phyloP scores from a whole-genome alignment of 2,888 invertebrate species.

The Mythimna lalbum region DNA sequence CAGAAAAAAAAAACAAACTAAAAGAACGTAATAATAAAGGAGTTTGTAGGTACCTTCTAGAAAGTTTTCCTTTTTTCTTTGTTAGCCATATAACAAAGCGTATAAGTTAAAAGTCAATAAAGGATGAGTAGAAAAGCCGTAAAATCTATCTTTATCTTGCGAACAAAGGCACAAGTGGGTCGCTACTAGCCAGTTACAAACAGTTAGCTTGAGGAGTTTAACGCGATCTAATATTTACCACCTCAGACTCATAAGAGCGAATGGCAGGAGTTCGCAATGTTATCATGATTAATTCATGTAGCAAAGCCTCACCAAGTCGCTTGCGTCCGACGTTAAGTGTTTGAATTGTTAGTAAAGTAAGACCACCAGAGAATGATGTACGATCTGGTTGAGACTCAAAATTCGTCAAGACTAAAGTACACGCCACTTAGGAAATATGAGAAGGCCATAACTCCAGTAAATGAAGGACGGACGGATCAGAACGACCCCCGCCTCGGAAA shows the following conservation, averaged over 20 bases:
- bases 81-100: slow-evolving; percentile 24
- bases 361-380: slow-evolving; percentile 53
- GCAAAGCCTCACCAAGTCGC: slow-evolving; percentile 41
- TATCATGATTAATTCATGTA: slow-evolving; percentile 61
- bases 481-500: slow-evolving; percentile 79
- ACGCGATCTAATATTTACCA: slow-evolving; percentile 63
- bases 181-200: slow-evolving; percentile 50
- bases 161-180: slow-evolving; percentile 58
- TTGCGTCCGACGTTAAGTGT: slow-evolving; percentile 43
- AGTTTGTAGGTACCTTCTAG: neutral
- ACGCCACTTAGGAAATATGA: slow-evolving; percentile 85
- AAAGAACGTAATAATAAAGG: neutral
- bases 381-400: slow-evolving; percentile 67
- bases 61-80: slow-evolving; percentile 24
- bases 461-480: slow-evolving; percentile 84
- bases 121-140: slow-evolving; percentile 55
- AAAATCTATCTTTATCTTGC: slow-evolving; percentile 61
- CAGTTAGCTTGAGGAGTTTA: slow-evolving; percentile 59
- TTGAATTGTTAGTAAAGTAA: slow-evolving; percentile 52
- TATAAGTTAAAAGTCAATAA: slow-evolving; percentile 61
- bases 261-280: slow-evolving; percentile 54
- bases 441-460: slow-evolving; percentile 84
- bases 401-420: slow-evolving; percentile 78
- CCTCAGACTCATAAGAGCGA: slow-evolving; percentile 58
- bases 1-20: no score